Evolutionary conservation across 2,888 invertebrate genomes (phyloP).

Genomic region (Spilarctia lutea): DNA sequence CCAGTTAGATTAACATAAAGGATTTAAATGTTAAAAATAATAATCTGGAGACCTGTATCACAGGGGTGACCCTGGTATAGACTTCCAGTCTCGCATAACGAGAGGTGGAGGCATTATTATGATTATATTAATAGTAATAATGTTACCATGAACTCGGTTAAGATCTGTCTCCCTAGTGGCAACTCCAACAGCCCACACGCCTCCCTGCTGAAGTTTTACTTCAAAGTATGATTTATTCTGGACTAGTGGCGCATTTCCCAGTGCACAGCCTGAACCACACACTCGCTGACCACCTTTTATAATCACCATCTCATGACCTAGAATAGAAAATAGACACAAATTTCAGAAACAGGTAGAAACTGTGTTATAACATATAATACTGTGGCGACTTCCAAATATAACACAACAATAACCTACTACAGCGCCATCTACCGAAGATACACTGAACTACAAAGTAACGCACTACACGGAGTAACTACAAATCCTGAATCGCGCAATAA

Average conservation of each 20-base stretch:
- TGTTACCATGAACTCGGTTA: slow-evolving; percentile 91
- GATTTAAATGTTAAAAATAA: background rate
- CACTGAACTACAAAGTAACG: too few species aligned
- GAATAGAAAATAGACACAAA: slow-evolving; percentile 44
- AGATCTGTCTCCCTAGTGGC: slow-evolving; percentile 96
- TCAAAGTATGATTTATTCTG: slow-evolving; percentile 99
- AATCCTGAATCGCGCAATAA: too few species aligned
- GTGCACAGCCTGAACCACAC: slow-evolving; percentile 97
- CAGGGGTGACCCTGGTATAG: too few species aligned
- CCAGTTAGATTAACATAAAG: too few species aligned
- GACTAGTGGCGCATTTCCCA: slow-evolving; percentile 97
- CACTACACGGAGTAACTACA: too few species aligned
- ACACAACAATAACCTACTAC: too few species aligned
- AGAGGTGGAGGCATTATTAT: too few species aligned
- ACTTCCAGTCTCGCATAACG: too few species aligned
- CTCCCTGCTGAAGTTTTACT: slow-evolving; percentile 98
- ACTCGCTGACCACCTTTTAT: slow-evolving; percentile 97
- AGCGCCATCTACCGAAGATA: too few species aligned
- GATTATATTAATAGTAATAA: background rate
- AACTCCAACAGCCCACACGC: slow-evolving; percentile 98
- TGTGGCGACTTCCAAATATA: too few species aligned
- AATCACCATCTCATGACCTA: slow-evolving; percentile 98
- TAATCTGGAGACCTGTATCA: too few species aligned
- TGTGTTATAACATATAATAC: background rate
- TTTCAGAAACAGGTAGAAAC: background rate